These are phyloP conservation scores for Brienomyrus longianalis DNA, from an alignment of 2,113 vertebrate species.

Conservation along the genomic window DNA sequence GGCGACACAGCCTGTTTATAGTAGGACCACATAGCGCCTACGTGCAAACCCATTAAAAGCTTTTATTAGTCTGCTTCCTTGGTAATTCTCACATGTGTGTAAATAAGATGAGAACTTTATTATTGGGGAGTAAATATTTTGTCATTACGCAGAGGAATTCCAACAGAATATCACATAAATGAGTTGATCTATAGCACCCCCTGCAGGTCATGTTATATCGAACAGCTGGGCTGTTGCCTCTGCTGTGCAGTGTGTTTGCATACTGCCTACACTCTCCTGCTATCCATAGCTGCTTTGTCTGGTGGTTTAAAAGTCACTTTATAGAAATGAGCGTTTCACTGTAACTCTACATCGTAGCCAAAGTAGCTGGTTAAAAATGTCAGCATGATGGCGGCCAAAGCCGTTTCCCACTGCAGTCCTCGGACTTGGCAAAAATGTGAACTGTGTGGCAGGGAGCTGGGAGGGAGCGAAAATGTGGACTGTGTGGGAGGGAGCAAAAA, in stretches of 20 bases:
- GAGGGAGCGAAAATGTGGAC: neutral
- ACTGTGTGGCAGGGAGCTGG: neutral
- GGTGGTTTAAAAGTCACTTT: neutral
- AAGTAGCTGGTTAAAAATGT: neutral
- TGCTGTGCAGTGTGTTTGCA: neutral
- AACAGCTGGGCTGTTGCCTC: neutral
- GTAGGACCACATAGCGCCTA: neutral
- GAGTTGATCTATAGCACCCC: neutral
- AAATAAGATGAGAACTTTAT: neutral
- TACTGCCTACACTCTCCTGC: neutral
- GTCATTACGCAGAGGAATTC: neutral
- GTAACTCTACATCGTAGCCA: neutral
- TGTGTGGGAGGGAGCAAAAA: neutral
- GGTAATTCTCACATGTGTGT: neutral
- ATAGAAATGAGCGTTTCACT: neutral
- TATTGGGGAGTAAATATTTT: neutral
- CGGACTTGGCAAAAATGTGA: neutral
- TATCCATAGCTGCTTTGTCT: neutral
- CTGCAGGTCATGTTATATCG: neutral
- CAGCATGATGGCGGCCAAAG: neutral
- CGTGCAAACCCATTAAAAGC: neutral
- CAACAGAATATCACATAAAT: neutral
- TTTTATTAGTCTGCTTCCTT: neutral
- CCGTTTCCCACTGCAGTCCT: neutral
- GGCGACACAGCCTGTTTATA: neutral